Percentiles rank a stretch among this genome's conserved stretches.
Evolutionary conservation across 2,113 vertebrate species (phyloP).

Genomic region (Phalacrocorax aristotelis): DNA sequence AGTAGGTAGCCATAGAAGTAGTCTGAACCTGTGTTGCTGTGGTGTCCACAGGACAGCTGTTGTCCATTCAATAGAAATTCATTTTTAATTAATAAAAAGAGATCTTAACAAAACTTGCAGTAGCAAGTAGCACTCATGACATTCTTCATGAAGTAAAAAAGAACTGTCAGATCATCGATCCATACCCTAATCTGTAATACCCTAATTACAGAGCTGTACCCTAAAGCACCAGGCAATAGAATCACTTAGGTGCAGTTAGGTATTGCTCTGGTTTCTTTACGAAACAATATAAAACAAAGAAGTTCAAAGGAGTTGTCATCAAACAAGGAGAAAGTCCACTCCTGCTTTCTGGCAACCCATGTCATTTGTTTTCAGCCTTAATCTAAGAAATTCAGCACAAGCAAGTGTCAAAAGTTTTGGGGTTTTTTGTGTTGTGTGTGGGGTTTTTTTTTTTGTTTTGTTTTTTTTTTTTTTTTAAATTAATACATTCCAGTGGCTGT

Average conservation of each 20-base stretch:
- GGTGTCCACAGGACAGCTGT: not conserved
- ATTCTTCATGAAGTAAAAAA: not conserved
- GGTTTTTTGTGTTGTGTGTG: too few species aligned
- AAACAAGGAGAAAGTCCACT: not conserved
- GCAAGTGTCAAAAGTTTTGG: not conserved
- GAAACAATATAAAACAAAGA: not conserved
- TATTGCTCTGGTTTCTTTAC: not conserved
- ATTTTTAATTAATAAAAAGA: not conserved
- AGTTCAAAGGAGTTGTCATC: not conserved
- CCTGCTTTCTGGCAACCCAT: not conserved
- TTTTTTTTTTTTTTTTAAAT: too few species aligned
- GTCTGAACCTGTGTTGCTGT: not conserved
- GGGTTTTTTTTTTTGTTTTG: too few species aligned
- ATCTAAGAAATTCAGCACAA: not conserved
- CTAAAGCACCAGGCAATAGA: not conserved
- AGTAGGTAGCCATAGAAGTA: not conserved
- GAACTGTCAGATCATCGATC: not conserved
- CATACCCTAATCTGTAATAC: not conserved
- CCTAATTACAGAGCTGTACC: too few species aligned
- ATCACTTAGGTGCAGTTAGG: not conserved
- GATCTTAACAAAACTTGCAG: not conserved
- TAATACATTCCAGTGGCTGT: not conserved
- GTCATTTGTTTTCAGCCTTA: not conserved
- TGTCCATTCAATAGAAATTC: not conserved
- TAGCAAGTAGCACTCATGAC: not conserved